A percentile compares a stretch with the other conserved stretches of the same genome.
Evolutionary conservation across 1,140 invertebrate genomes (phyloP).

Genomic region (Pachypeltis micranthus): DNA sequence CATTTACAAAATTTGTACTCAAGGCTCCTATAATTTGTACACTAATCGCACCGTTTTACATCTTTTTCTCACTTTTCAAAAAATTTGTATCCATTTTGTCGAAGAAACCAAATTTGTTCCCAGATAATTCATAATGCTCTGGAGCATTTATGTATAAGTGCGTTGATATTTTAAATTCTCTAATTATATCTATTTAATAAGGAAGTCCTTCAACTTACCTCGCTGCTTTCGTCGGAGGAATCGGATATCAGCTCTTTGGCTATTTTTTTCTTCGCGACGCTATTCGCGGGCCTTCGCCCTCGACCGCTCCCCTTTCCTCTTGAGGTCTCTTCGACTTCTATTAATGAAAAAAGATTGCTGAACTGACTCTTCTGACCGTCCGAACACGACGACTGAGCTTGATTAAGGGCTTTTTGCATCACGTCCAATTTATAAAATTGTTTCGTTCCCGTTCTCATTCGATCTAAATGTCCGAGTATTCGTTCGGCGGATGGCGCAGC

Average conservation of each 20-base stretch:
- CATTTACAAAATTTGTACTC: too few species aligned
- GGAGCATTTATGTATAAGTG: too few species aligned
- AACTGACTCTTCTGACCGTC: constrained; percentile 73
- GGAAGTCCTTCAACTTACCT: constrained; percentile 40
- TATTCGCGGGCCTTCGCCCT: constrained; percentile 37
- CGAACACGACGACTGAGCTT: constrained; percentile 45
- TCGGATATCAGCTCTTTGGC: constrained; percentile 44
- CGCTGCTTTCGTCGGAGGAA: constrained; percentile 66
- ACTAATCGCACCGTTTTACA: too few species aligned
- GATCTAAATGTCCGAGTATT: constrained; percentile 83
- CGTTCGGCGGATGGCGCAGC: constrained; percentile 57
- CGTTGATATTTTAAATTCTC: too few species aligned
- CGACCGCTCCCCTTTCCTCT: constrained; percentile 31
- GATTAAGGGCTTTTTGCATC: constrained; percentile 78
- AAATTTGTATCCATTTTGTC: too few species aligned
- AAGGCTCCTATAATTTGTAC: too few species aligned
- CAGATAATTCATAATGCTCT: not conserved
- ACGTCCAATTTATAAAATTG: constrained; percentile 65
- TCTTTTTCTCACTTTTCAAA: too few species aligned
- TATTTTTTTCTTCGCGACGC: constrained; percentile 39
- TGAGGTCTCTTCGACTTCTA: constrained; percentile 67
- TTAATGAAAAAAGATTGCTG: constrained; percentile 78
- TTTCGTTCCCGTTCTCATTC: constrained; percentile 61
- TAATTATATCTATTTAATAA: not conserved
- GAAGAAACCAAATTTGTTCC: constrained; percentile 22